Percentiles rank a stretch among this genome's conserved stretches.
Evolutionary conservation across 1,140 invertebrate genomes (phyloP).

Genomic region (Agrilus planipennis): DNA sequence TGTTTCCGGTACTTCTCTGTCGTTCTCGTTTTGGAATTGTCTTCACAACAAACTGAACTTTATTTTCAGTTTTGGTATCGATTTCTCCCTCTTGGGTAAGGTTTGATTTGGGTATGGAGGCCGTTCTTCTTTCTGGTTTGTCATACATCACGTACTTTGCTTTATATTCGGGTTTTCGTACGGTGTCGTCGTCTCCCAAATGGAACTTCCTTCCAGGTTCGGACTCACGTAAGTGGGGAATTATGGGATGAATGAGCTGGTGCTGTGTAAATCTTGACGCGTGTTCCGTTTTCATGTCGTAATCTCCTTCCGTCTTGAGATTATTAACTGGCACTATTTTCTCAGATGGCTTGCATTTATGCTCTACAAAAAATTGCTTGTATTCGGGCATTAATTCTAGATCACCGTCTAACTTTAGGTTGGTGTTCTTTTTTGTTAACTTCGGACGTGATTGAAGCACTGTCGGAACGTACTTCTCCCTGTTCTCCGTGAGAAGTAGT

Average conservation of each 20-base stretch:
- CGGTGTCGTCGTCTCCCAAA: conserved; percentile 11
- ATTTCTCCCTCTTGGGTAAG: conserved; percentile 15
- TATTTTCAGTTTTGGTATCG: conserved; percentile 36
- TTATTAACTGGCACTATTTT: conserved; percentile 20
- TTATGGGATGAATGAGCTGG: conserved; percentile 15
- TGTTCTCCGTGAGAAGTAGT: conserved; percentile 37
- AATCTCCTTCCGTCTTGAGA: conserved; percentile 14
- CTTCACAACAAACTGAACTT: conserved; percentile 26
- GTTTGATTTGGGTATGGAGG: conserved; percentile 6
- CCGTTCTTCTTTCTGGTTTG: conserved; percentile 6
- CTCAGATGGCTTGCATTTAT: conserved; percentile 18
- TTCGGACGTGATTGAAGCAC: conserved; percentile 19
- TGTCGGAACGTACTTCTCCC: conserved; percentile 38
- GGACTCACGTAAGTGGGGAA: conserved; percentile 17
- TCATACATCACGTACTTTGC: conserved; percentile 16
- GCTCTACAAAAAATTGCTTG: conserved; percentile 26
- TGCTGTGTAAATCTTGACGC: conserved; percentile 6
- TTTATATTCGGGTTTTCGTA: conserved; percentile 20
- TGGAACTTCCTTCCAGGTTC: conserved; percentile 6
- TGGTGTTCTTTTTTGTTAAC: conserved; percentile 29
- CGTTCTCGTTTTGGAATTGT: conserved; percentile 7
- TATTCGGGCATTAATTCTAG: conserved; percentile 28
- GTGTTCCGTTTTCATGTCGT: background rate
- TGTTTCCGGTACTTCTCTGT: conserved; percentile 6
- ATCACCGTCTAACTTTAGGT: conserved; percentile 34